phyloP scores from a whole-genome alignment of 2,797 vertebrate genomes.

The Eutrigla gurnardus region DNA sequence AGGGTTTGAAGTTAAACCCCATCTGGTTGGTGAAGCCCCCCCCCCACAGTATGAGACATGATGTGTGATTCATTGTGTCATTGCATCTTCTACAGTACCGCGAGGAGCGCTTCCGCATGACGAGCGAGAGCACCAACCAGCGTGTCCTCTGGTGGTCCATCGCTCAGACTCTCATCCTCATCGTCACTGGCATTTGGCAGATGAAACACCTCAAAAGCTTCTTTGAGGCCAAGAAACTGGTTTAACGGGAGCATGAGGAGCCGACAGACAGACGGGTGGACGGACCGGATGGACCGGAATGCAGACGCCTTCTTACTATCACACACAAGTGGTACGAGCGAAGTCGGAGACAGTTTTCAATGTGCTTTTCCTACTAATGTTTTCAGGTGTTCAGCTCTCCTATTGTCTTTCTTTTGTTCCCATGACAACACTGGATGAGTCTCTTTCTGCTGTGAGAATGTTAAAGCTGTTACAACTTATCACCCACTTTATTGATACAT shows the following conservation, averaged over 20 bases:
- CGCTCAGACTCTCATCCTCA: slow-evolving; percentile 94
- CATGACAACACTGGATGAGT: slow-evolving; percentile 13
- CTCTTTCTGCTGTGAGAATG: neutral
- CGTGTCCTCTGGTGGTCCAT: slow-evolving; percentile 98
- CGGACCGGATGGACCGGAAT: slow-evolving; percentile 18
- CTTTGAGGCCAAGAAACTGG: slow-evolving; percentile 96
- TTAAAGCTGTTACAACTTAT: slow-evolving; percentile 24
- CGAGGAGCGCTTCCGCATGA: slow-evolving; percentile 95
- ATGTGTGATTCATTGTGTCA: neutral
- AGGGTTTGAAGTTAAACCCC: no score
- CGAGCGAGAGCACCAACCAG: slow-evolving; percentile 97
- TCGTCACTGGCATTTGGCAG: slow-evolving; percentile 95
- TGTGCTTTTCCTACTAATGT: neutral
- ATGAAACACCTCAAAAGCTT: slow-evolving; percentile 98
- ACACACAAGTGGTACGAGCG: slow-evolving; percentile 21
- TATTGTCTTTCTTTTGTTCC: slow-evolving; percentile 9
- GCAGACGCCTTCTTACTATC: slow-evolving; percentile 21
- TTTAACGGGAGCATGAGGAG: slow-evolving; percentile 73
- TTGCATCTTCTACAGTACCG: slow-evolving; percentile 84
- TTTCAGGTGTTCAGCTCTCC: slow-evolving; percentile 20
- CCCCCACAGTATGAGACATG: no score
- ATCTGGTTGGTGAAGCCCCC: no score
- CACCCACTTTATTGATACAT: neutral
- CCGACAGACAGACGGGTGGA: neutral
- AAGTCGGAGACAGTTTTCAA: slow-evolving; percentile 8